Conservation (phyloP, 2,888 invertebrate genomes). For the Cabera pusaria region DNA sequence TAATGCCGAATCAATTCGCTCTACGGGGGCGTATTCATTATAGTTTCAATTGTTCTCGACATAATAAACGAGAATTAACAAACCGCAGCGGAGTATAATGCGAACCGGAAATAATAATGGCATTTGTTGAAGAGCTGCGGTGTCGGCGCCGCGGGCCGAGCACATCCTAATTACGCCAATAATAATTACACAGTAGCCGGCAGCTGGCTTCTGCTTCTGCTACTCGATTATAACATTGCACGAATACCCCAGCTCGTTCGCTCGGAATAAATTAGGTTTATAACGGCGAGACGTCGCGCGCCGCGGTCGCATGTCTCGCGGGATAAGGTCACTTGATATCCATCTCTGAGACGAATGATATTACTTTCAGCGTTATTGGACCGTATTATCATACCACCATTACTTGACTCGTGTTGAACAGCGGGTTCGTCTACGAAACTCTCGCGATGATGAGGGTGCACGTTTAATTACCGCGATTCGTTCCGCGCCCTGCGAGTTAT, state of each 20-base stretch:
- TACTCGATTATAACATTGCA: slow-evolving; percentile 46
- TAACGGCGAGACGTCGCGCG: slow-evolving; percentile 4
- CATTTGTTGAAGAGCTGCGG: slow-evolving; percentile 56
- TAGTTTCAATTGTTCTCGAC: slow-evolving; percentile 69
- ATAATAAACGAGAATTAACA: slow-evolving; percentile 70
- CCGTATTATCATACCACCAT: background rate
- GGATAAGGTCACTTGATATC: slow-evolving; percentile 9
- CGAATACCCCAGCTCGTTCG: slow-evolving; percentile 27
- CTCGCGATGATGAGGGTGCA: slow-evolving; percentile 22
- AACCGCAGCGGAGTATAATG: slow-evolving; percentile 66
- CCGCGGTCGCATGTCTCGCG: slow-evolving; percentile 2
- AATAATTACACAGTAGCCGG: slow-evolving; percentile 74
- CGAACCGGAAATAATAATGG: slow-evolving; percentile 79
- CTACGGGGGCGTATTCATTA: slow-evolving; percentile 56
- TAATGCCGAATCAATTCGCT: slow-evolving; percentile 73
- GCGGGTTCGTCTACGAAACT: background rate
- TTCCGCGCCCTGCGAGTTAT: slow-evolving; percentile 45
- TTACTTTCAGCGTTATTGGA: slow-evolving; percentile 3
- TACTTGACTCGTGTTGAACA: background rate
- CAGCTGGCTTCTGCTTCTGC: slow-evolving; percentile 59
- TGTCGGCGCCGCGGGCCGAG: slow-evolving; percentile 66
- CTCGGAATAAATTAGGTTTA: slow-evolving; percentile 16
- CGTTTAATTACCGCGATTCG: slow-evolving; percentile 59
- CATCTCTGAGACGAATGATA: slow-evolving; percentile 7
- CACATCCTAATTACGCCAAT: slow-evolving; percentile 82